These are phyloP conservation scores for Gobius niger DNA, from an alignment of 2,113 vertebrate species.

Conservation along the genomic window DNA sequence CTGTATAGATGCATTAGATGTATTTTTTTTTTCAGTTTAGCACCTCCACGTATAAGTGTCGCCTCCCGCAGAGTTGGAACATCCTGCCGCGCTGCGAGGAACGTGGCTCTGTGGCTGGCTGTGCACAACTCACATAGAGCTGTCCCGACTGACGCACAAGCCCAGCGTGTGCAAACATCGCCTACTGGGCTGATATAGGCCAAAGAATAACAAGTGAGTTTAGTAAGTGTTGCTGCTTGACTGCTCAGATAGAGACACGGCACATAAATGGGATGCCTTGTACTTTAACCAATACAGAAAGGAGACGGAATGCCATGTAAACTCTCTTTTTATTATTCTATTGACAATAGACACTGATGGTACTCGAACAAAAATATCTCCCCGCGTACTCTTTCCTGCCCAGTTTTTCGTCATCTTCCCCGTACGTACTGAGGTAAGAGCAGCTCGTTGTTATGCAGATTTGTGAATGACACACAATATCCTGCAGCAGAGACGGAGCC, in stretches of 20 bases:
- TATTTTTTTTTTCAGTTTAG: constrained; percentile 28
- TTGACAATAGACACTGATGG: no score
- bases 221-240: not conserved
- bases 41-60: constrained; percentile 20
- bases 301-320: no score
- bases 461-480: constrained; percentile 31
- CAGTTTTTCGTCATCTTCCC: constrained; percentile 2
- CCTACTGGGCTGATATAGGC: constrained; percentile 17
- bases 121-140: constrained; percentile 21
- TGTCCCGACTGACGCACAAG: constrained; percentile 7
- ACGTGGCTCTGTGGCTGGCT: constrained; percentile 20
- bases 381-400: not conserved
- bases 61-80: constrained; percentile 15
- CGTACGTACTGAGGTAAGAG: not conserved
- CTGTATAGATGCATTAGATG: constrained; percentile 14
- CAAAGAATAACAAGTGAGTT: not conserved
- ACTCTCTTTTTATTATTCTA: no score
- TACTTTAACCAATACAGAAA: no score
- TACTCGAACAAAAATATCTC: not conserved
- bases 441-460: constrained; percentile 16
- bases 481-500: constrained; percentile 13
- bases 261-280: no score
- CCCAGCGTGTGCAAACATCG: constrained; percentile 26
- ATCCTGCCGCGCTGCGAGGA: constrained; percentile 20
- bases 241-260: not conserved